phyloP scores from a whole-genome alignment of 92 coral and sea anemone genomes.

The Actinostola sp. region DNA sequence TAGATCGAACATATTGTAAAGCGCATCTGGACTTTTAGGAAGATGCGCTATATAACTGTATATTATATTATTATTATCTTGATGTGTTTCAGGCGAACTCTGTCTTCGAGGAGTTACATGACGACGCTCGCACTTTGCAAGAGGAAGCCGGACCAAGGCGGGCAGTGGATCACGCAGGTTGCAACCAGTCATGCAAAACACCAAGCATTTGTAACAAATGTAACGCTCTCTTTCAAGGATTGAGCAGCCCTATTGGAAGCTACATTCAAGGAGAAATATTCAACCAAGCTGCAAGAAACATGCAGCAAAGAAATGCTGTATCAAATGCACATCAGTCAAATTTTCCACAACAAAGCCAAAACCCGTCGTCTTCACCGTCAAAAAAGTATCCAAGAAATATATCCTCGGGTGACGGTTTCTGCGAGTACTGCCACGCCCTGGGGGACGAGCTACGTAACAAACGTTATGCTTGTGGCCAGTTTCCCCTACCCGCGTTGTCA shows the following conservation, averaged over 20 bases:
- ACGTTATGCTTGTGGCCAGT: conserved; percentile 9
- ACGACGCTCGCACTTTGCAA: background rate
- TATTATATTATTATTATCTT: no score
- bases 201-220: conserved; percentile 5
- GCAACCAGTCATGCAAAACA: background rate
- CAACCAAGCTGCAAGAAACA: background rate
- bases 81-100: conserved; percentile 1
- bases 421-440: background rate
- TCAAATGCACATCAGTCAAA: background rate
- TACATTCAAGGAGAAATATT: conserved; percentile 10
- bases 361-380: background rate
- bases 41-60: no score
- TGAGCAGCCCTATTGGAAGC: background rate
- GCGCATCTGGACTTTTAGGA: no score
- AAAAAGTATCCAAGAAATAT: background rate
- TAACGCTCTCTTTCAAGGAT: background rate
- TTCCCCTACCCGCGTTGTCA: background rate
- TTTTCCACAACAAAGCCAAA: background rate
- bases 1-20: no score
- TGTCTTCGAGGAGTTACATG: background rate
- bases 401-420: background rate
- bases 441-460: background rate
- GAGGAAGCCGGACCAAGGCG: background rate
- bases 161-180: background rate
- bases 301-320: background rate